Conservation (phyloP, 2,797 vertebrate species). For the Euthynnus affinis region DNA sequence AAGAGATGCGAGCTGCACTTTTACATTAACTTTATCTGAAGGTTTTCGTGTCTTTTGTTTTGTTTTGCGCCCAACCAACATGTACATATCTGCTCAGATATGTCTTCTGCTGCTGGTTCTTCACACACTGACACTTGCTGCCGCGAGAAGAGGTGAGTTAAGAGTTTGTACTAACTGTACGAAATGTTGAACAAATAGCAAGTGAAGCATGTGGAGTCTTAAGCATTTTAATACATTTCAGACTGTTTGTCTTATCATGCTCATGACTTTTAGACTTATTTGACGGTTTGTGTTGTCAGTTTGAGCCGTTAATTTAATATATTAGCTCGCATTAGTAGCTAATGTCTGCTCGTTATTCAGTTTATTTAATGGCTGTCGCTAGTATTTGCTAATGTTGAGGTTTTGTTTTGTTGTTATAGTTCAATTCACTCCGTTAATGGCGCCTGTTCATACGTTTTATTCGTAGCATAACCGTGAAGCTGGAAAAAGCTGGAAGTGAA, state of each 20-base stretch:
- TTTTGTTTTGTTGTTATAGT: not conserved
- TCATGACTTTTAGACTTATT: not conserved
- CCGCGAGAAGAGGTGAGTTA: constrained; percentile 55
- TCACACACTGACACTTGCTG: constrained; percentile 12
- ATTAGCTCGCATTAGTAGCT: not conserved
- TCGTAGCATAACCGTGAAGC: not conserved
- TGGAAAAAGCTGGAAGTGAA: not conserved
- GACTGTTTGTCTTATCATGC: rapidly evolving
- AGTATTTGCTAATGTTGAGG: not conserved
- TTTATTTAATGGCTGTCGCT: not conserved
- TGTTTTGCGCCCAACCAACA: constrained; percentile 20
- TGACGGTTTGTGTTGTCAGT: not conserved
- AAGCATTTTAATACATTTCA: too few species aligned
- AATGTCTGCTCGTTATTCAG: not conserved
- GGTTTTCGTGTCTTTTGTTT: too few species aligned
- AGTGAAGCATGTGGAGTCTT: not conserved
- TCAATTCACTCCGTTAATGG: not conserved
- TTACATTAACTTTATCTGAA: not conserved
- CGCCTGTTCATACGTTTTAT: not conserved
- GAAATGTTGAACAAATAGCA: not conserved
- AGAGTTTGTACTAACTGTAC: too few species aligned
- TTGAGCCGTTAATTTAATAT: not conserved
- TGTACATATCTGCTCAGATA: constrained; percentile 34
- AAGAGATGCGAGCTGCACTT: not conserved
- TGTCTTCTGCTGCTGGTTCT: constrained; percentile 55